Conservation (phyloP, 92 coral and sea anemone species). For the Phenganax subtilis region DNA sequence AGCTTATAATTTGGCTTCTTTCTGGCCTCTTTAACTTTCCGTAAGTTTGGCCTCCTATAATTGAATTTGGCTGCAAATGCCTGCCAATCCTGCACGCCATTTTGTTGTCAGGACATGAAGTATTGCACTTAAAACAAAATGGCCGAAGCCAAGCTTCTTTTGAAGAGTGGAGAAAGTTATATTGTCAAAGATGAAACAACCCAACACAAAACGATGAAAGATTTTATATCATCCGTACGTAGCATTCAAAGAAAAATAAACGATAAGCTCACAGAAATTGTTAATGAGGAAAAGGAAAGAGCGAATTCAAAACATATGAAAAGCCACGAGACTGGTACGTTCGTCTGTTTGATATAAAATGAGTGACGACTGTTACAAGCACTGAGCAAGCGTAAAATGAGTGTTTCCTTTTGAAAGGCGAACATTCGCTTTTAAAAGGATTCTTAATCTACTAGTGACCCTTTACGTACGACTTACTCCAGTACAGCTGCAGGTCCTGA, state of each 20-base stretch:
- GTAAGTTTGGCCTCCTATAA: too few relatives aligned
- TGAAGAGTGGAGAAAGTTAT: conserved; percentile 20
- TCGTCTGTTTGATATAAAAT: not conserved
- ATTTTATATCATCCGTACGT: conserved; percentile 20
- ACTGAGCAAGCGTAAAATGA: too few relatives aligned
- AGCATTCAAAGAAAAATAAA: conserved; percentile 25
- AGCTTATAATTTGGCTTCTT: too few relatives aligned
- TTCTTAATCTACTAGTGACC: too few relatives aligned
- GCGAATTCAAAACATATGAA: conserved; percentile 1
- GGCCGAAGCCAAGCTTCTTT: conserved; percentile 32
- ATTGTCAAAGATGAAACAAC: conserved; percentile 4
- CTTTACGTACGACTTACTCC: too few relatives aligned
- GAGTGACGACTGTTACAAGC: too few relatives aligned
- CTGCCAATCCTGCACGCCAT: not conserved
- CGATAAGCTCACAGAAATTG: conserved; percentile 27
- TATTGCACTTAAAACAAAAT: not conserved
- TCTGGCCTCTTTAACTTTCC: too few relatives aligned
- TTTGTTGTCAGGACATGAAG: not conserved
- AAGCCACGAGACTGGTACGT: not conserved
- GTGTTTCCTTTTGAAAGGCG: too few relatives aligned
- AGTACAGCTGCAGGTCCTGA: not conserved
- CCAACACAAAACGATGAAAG: conserved; percentile 6
- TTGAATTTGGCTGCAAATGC: too few relatives aligned
- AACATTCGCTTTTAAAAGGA: too few relatives aligned
- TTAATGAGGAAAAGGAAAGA: conserved; percentile 21